These are phyloP conservation scores for Glareola pratincola DNA, from an alignment of 2,113 vertebrate species.

Conservation along the genomic window DNA sequence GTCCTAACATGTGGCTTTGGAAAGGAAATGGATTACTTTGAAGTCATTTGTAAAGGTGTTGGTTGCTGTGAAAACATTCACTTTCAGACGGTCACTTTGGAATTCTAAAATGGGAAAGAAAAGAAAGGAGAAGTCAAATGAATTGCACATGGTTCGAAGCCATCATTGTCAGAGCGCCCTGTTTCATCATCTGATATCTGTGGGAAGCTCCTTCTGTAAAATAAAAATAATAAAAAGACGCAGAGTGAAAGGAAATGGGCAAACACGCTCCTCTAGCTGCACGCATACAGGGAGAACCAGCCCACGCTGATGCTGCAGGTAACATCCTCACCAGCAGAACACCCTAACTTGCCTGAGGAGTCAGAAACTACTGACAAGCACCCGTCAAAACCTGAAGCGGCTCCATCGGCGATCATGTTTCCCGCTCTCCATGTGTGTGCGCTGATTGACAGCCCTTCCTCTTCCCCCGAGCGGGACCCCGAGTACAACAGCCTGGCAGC, in stretches of 20 bases:
- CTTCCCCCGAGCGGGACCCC: not conserved
- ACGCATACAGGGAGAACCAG: not conserved
- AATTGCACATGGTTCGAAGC: not conserved
- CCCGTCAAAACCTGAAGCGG: not conserved
- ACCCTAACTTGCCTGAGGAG: not conserved
- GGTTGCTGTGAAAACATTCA: not conserved
- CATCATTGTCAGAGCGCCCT: not conserved
- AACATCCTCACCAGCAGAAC: not conserved
- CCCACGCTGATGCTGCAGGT: not conserved
- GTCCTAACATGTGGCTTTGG: not conserved
- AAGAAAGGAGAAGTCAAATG: not conserved
- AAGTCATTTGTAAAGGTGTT: not conserved
- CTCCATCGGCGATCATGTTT: conserved; percentile 6
- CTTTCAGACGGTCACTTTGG: not conserved
- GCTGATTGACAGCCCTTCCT: conserved; percentile 67
- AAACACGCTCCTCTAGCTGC: rapidly evolving
- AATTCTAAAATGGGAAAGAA: not conserved
- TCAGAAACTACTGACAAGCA: conserved; percentile 9
- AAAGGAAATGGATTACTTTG: not conserved
- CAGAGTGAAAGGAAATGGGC: not conserved
- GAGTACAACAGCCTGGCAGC: not conserved
- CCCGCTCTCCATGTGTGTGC: not conserved
- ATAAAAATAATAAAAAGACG: not conserved
- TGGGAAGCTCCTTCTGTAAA: not conserved
- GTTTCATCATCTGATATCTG: not conserved